Conservation (phyloP, 2,113 vertebrate genomes). For the Ornithorhynchus anatinus region DNA sequence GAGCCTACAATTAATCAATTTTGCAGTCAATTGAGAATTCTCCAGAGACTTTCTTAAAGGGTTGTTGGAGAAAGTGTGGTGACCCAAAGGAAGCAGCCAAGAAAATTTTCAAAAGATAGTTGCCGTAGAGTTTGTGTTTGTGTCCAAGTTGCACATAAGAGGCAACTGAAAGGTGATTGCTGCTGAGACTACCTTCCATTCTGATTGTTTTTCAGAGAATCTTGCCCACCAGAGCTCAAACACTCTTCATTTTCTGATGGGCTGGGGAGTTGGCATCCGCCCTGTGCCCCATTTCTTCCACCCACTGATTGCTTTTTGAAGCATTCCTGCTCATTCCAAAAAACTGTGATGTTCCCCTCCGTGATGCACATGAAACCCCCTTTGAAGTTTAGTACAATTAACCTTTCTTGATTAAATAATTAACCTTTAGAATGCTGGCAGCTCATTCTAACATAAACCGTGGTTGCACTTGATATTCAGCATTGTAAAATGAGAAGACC, state of each 20-base stretch:
- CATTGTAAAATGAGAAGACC: no score
- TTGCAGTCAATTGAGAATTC: background rate
- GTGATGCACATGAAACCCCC: background rate
- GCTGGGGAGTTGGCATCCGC: background rate
- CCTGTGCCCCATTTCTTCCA: background rate
- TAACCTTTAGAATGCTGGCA: background rate
- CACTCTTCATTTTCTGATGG: background rate
- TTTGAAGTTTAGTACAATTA: background rate
- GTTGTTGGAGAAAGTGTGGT: no score
- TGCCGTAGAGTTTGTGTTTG: no score
- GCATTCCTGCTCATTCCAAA: slow-evolving; percentile 2
- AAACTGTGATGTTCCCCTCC: background rate
- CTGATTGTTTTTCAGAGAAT: background rate
- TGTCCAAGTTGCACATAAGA: no score
- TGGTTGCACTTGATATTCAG: no score
- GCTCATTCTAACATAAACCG: no score
- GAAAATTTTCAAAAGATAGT: no score
- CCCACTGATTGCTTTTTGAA: background rate
- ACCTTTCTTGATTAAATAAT: background rate
- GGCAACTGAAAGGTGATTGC: no score
- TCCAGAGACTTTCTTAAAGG: background rate
- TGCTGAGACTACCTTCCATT: no score
- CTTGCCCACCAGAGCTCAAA: background rate
- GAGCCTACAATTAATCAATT: background rate
- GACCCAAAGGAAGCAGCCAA: no score